Evolutionary conservation across 2,113 vertebrate genomes (phyloP), one percentile per base, ranked within the genome.

Genomic region (Callocephalon fimbriatum): DNA sequence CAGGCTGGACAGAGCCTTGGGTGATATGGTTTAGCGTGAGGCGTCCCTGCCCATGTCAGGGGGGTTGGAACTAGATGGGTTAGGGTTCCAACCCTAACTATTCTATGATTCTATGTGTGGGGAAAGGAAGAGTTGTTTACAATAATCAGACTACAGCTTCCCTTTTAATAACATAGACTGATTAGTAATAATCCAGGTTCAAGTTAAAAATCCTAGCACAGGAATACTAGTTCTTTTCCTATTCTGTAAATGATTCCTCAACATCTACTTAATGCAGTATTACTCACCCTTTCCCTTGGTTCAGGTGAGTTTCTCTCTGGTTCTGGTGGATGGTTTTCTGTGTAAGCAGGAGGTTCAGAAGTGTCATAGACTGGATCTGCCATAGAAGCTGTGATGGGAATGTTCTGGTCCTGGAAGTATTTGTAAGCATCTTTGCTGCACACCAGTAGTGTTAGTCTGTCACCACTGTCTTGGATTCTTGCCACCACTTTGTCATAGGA

Each of bases 401-500:
- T 98, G 40, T 98, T 98, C 63, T 97, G 95, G 31, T 95, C 93
- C 90, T 98, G 99, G 74, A 99, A 98, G 74, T 98, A 93, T 12
- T 98, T 94, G 16, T 99, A 99, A 81, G 98, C 97, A 17, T 91
- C 96, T 96, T 80, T 98, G 48, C 90, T 97, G 53, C 98, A 98
- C 84, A 99, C 99, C 77, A 99, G 91, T 81, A 99, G 95, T 14
- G 96, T 98, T 93, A 99, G 93, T 2, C 45, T 97, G 75, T 97
- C 90, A 10, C 98, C 98, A 8, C 97, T 98, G 4, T 42, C 82
- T 66, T 95, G 98, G 94, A 99, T 99, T 79, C 98, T 97, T 11
- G 91, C 91, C 88, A 99, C 99, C 70, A 98, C 99, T 10, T 98
- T 97, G 3, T 99, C 98, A 1, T 99, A 99, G 71, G 85, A 37